These are phyloP conservation scores for Triplophysa yarkandensis DNA, from an alignment of 2,797 vertebrate species.

Conservation along the genomic window DNA sequence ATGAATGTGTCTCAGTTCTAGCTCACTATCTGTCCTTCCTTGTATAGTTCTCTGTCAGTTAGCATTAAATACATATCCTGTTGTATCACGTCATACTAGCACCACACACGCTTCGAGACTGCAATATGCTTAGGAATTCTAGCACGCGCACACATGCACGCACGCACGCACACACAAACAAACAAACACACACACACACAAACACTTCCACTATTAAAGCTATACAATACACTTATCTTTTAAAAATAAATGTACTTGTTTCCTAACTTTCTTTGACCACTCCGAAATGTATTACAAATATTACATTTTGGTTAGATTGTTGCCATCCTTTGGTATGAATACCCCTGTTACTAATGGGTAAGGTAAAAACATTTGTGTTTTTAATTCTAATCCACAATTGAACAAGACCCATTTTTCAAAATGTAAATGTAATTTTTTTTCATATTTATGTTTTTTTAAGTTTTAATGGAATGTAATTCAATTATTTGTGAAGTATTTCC, in stretches of 20 bases:
- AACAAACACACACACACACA: too few relatives aligned
- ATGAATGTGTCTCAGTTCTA: conserved; percentile 8
- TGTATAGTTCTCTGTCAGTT: conserved; percentile 30
- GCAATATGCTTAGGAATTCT: background rate
- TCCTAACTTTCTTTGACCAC: too few relatives aligned
- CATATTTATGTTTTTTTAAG: too few relatives aligned
- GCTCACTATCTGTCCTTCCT: conserved; percentile 19
- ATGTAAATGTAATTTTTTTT: too few relatives aligned
- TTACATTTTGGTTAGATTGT: too few relatives aligned
- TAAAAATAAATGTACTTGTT: background rate
- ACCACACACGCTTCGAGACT: background rate
- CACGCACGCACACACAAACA: too few relatives aligned
- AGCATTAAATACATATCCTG: conserved; percentile 39
- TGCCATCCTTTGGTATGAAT: too few relatives aligned
- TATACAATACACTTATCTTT: background rate
- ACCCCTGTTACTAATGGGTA: too few relatives aligned
- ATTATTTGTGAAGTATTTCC: background rate
- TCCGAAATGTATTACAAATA: too few relatives aligned
- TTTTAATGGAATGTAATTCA: background rate
- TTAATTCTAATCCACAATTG: background rate
- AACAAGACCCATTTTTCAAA: background rate
- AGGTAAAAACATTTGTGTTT: too few relatives aligned
- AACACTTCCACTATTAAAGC: background rate
- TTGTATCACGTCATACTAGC: conserved; percentile 11
- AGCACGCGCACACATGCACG: background rate